These are phyloP conservation scores for Sepioteuthis lessoniana DNA, from an alignment of 2,888 invertebrate species.

Conservation along the genomic window DNA sequence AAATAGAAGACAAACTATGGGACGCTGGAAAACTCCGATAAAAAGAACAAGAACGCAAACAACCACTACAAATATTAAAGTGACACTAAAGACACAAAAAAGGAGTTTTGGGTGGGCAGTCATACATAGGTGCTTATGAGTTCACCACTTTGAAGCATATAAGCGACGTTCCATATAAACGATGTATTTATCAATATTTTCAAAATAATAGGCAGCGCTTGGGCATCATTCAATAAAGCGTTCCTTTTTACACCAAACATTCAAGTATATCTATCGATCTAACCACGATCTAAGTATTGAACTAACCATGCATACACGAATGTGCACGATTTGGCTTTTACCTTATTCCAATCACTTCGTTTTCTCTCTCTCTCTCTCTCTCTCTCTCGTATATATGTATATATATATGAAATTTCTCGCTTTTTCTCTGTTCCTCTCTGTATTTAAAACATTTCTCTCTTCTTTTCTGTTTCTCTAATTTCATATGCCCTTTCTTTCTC, in stretches of 20 bases:
- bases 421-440: no score
- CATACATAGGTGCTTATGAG: neutral
- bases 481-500: no score
- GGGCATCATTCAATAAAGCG: neutral
- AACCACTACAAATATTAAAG: neutral
- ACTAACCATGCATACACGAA: no score
- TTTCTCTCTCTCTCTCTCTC: no score
- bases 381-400: no score
- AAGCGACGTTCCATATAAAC: neutral
- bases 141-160: neutral
- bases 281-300: neutral
- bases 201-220: neutral
- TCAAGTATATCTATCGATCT: slow-evolving; percentile 33
- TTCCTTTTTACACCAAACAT: neutral
- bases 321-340: neutral
- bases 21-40: neutral
- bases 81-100: neutral
- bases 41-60: neutral
- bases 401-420: no score
- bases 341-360: neutral
- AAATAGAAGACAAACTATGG: neutral
- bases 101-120: neutral
- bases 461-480: no score
- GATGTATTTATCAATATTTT: neutral
- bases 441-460: no score